Base-by-base conservation (phyloP, 2,113 vertebrate genomes). In the Arothron firmamentum region DNA sequence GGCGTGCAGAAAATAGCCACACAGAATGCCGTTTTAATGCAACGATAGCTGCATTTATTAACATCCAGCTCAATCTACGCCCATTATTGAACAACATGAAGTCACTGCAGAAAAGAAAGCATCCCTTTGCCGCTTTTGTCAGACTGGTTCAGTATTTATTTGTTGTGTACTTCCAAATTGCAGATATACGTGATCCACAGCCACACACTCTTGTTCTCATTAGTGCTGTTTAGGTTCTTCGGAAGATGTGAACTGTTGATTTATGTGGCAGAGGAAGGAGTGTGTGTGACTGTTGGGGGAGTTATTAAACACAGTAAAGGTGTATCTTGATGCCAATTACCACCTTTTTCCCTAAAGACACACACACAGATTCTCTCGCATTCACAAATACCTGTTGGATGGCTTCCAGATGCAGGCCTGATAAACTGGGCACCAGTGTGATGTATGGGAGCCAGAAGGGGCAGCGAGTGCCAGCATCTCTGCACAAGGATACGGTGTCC, bases 281-380 rank as follows among this genome's bases (percentile, higher is more conserved):
- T 61, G 47, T 55, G 59, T 28, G 74, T 72, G 61, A 56, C 77
- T 77, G 65, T 69, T 48, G 59, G 72, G 80, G 72, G 56, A 78
- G 52, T 70, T 76, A 79, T 85, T 84, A 79, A 63, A 55, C 48
- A 7, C 76, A 63, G 59, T 58, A 55, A 81, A 68, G 59, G 60
- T 57, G 60, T 59, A 1, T 60, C 56, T 57, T 53, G 59, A 77
- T 47, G 64, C 68, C 82, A 81, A 82, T 81, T 81, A 80, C 70
- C 73, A 74, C 70, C 63, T 65, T 62, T 75, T 72, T 52, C 74
- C 79, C 84, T 14, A 28, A 73, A 61, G 72, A 70, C 41, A 54
- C 62, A 52, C 54, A 51, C 19, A 42, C 52, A 64, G 18, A 56
- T 47, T 45, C 46, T 53, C 50, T 58, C 20, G 62, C 16, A 21